Evolutionary conservation across 1,140 invertebrate species (phyloP).

Genomic region (Zaprionus ghesquierei): DNA sequence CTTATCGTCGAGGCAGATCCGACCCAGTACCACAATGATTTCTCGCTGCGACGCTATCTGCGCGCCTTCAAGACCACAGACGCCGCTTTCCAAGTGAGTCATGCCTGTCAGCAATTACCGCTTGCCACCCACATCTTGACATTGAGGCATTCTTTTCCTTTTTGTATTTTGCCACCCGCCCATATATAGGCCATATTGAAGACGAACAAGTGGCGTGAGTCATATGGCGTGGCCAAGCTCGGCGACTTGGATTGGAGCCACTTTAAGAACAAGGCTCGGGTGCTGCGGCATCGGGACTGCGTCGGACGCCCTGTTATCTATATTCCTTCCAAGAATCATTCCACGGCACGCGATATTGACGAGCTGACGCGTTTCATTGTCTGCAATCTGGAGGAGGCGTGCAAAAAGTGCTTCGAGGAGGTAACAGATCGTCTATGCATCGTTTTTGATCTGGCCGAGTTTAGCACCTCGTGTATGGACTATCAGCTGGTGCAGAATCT

Average conservation of each 20-base stretch:
- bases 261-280: slow-evolving; percentile 86
- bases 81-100: slow-evolving; percentile 87
- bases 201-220: slow-evolving; percentile 90
- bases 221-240: slow-evolving; percentile 86
- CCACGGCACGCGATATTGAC: slow-evolving; percentile 88
- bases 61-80: slow-evolving; percentile 88
- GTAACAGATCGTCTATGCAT: slow-evolving; percentile 91
- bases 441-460: slow-evolving; percentile 89
- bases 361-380: slow-evolving; percentile 90
- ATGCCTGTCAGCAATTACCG: background rate
- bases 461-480: slow-evolving; percentile 89
- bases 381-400: slow-evolving; percentile 89
- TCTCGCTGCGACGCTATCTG: slow-evolving; percentile 87
- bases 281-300: slow-evolving; percentile 88
- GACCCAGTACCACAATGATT: slow-evolving; percentile 88
- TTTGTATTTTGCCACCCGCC: background rate
- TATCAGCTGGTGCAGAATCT: slow-evolving; percentile 90
- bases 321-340: slow-evolving; percentile 90
- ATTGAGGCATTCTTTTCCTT: slow-evolving; percentile 27
- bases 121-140: slow-evolving; percentile 25
- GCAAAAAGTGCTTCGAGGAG: slow-evolving; percentile 90
- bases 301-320: slow-evolving; percentile 89
- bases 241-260: slow-evolving; percentile 85
- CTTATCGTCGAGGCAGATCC: slow-evolving; percentile 88
- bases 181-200: slow-evolving; percentile 86